Base-by-base conservation (phyloP, 1,140 invertebrate genomes). In the Campodea augens region DNA sequence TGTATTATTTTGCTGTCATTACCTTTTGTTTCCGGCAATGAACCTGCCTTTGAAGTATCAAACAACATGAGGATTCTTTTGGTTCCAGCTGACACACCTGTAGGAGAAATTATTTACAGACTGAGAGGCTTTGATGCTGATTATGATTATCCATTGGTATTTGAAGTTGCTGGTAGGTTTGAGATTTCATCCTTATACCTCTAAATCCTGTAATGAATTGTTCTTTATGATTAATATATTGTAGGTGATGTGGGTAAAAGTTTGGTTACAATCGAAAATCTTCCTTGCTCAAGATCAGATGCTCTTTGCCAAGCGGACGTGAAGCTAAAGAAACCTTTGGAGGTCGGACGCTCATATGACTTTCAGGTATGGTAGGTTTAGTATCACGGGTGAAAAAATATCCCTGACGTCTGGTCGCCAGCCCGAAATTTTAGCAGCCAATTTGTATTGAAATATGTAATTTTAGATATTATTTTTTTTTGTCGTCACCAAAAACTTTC, bases 281-380 rank as follows among this genome's bases (percentile, higher is more conserved):
- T 86, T 20, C 80, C 81, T 27, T 87, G 83, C 64, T 78, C 75
- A 15, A 69, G 75, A 42, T 83, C 83, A 63, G 80, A 83, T 62
- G 81, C 80, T 20, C 75, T 81, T 44, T 86, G 81, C 59, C 78
- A 84, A 58, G 82, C 82, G 12, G 86, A 87, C 59, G 77, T 88
- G 41, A 73, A 84, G 41, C 64, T 88, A 43, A 74, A 75, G 45
- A 70, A 75, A 49, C 65, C 74, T 32, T 60, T 88, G 49, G 77
- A 80, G 56, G 69, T 75, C 2, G 80, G 79, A 5, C 71, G 81
- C 41, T 76, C 80, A 52, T 82, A 86, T 60, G 81, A 88, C 63
- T 65, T n/a, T n/a, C n/a, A n/a, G n/a, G n/a, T n/a, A n/a, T n/a
- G n/a, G n/a, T n/a, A n/a, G n/a, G n/a, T n/a, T n/a, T n/a, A n/a